Evolutionary conservation across 1,140 invertebrate genomes (phyloP).

Genomic region (Samia ricini): DNA sequence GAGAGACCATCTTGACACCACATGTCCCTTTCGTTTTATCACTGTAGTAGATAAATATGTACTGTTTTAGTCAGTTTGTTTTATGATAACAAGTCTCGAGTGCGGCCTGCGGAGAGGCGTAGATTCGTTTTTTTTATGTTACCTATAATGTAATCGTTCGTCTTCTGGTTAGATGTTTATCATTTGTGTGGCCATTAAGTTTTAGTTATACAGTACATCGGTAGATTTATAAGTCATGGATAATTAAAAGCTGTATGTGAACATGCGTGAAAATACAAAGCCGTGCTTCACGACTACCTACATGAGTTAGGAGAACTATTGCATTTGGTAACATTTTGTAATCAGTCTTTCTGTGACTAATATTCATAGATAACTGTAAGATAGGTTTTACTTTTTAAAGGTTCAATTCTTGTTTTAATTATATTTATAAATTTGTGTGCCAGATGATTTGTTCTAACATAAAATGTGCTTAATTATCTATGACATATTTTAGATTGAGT

Average conservation of each 20-base stretch:
- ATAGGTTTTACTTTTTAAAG: conserved; percentile 17
- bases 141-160: conserved; percentile 31
- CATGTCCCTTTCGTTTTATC: conserved; percentile 43
- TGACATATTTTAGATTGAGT: too few relatives aligned
- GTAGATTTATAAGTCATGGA: conserved; percentile 31
- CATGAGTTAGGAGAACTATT: conserved; percentile 24
- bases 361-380: conserved; percentile 17
- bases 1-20: conserved; percentile 24
- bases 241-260: conserved; percentile 38
- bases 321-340: conserved; percentile 23
- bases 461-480: too few relatives aligned
- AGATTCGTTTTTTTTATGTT: conserved; percentile 23
- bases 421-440: too few relatives aligned
- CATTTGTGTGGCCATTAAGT: conserved; percentile 26
- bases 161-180: conserved; percentile 31
- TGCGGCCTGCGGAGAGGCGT: conserved; percentile 10
- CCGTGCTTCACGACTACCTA: conserved; percentile 15
- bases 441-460: too few relatives aligned
- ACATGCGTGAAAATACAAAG: conserved; percentile 30
- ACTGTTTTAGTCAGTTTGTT: conserved; percentile 32
- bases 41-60: conserved; percentile 39
- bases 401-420: conserved; percentile 18
- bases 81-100: conserved; percentile 36
- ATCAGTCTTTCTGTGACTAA: conserved; percentile 14
- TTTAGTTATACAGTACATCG: conserved; percentile 22